These are phyloP conservation scores for Cossypha dichroa DNA, from an alignment of 2,797 vertebrate genomes.

Conservation along the genomic window DNA sequence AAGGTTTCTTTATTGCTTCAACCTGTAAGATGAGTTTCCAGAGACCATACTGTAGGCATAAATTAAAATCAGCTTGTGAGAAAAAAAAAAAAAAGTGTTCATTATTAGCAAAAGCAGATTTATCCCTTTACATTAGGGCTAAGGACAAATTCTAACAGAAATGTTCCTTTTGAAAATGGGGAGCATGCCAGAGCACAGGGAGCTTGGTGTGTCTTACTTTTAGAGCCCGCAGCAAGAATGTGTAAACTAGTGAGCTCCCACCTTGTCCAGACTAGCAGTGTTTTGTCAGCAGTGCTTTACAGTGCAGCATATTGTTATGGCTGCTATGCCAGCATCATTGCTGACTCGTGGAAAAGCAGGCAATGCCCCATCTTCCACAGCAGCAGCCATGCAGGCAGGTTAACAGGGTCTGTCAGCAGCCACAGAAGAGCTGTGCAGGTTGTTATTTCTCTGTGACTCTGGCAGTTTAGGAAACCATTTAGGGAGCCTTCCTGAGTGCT, in stretches of 20 bases:
- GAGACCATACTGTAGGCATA: not conserved
- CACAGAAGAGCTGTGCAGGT: not conserved
- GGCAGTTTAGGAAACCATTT: not conserved
- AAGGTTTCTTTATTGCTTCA: not conserved
- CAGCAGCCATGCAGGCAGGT: not conserved
- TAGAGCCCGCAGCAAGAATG: not conserved
- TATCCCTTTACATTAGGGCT: not conserved
- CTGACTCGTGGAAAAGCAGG: not conserved
- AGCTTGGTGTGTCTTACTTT: not conserved
- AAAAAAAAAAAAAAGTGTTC: not conserved
- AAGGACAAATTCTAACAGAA: not conserved
- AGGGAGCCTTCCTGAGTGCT: accelerated
- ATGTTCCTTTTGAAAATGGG: not conserved
- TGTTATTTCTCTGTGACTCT: not conserved
- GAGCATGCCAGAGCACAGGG: not conserved
- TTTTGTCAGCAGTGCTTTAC: not conserved
- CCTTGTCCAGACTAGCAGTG: not conserved
- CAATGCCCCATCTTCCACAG: not conserved
- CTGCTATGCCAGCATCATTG: not conserved
- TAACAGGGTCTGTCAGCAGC: not conserved
- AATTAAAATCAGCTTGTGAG: not conserved
- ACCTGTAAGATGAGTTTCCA: not conserved
- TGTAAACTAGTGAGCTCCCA: not conserved
- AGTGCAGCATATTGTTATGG: not conserved
- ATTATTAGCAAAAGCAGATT: not conserved